Conservation (phyloP, 2,888 invertebrate species). For the Drosophila melanosoma region DNA sequence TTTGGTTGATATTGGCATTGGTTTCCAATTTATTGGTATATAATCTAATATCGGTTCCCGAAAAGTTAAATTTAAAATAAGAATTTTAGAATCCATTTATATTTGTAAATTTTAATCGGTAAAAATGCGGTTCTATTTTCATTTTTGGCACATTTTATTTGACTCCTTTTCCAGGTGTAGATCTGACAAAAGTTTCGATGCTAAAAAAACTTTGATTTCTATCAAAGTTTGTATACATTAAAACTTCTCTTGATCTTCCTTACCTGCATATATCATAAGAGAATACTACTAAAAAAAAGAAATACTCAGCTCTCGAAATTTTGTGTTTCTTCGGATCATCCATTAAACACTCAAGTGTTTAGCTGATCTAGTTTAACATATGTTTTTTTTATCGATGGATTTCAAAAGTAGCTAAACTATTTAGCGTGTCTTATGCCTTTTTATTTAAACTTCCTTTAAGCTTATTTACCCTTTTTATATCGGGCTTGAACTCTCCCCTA, state of each 20-base stretch:
- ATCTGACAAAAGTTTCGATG: neutral
- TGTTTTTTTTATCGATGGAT: neutral
- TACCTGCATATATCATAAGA: neutral
- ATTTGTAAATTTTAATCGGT: neutral
- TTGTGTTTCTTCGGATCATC: neutral
- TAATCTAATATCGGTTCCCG: neutral
- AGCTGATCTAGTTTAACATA: neutral
- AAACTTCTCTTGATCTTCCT: neutral
- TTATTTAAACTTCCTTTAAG: neutral
- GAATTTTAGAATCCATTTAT: neutral
- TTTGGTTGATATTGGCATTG: no score
- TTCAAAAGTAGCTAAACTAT: neutral
- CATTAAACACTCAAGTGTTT: neutral
- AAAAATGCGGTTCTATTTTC: no score
- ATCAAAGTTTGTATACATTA: no score
- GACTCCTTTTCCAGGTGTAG: neutral
- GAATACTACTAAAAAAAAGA: neutral
- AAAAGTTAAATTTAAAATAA: neutral
- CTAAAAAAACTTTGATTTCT: neutral
- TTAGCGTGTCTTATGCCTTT: neutral
- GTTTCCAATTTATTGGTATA: neutral
- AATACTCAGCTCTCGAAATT: no score
- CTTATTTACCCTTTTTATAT: constrained; percentile 19
- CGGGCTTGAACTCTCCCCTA: constrained; percentile 25
- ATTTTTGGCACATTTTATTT: neutral